Evolutionary conservation across 2,113 vertebrate genomes (phyloP), one percentile per base, ranked within the genome.

Genomic region (Oenanthe oenanthe): DNA sequence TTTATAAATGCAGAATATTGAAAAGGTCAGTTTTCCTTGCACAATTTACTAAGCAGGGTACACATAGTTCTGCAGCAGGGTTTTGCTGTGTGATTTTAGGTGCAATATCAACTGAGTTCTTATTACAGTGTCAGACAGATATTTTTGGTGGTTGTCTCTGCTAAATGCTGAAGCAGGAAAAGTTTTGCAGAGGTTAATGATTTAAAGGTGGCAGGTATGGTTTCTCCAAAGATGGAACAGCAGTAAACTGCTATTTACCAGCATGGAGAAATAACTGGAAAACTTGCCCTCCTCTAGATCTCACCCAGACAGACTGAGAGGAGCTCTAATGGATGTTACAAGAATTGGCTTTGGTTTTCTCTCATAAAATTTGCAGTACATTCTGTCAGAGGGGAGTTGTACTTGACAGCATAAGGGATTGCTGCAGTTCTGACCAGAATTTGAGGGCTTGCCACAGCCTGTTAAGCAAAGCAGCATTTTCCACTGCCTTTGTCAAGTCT

Each of bases 71-170:
- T 85, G 24, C 60, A 54, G 8, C 13, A 26, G 2, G 1, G 3
- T 38, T 54, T 85, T n/a, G 43, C 16, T 25, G 13, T 3, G 1
- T 72, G 17, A 56, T 36, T 29, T 76, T 54, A 57, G 58, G 12
- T 17, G n/a, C 0, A 38, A 24, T 32, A 34, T 68, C 54, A 43
- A 42, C 21, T n/a, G 36, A 36, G 8, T 42, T 76, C 51, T 80
- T 2, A 0, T 61, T 61, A 12, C 2, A 14, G 3, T 20, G 5
- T 56, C 36, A 57, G n/a, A 43, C 29, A 47, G 2, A 0, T 42
- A 9, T 36, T 63, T 92, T 77, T 93, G 21, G 50, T 25, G 13
- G 4, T 66, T 91, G 13, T 76, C 25, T 70, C 66, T 66, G 31
- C 40, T 60, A 42, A 56, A 62, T 65, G 26, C 25, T 54, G 43